Evolutionary conservation across 2,888 invertebrate genomes (phyloP).

Genomic region (Ellobium chinense): DNA sequence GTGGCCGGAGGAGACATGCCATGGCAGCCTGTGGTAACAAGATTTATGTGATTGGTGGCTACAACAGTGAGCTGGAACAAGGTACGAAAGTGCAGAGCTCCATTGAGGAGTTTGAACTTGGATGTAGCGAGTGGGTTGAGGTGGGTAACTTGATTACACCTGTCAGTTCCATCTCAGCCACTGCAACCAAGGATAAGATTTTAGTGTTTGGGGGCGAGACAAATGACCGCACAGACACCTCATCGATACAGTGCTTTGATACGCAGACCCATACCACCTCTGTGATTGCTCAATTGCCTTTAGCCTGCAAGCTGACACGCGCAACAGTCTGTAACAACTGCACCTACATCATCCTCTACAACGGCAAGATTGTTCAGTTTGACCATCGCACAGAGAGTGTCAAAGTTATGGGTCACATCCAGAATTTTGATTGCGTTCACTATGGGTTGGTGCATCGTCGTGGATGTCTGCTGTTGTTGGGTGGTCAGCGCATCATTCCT

Average conservation of each 20-base stretch:
- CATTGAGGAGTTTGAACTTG: conserved; percentile 69
- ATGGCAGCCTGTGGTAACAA: conserved; percentile 67
- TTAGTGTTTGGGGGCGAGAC: conserved; percentile 70
- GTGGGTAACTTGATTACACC: conserved; percentile 61
- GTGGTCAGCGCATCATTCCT: conserved; percentile 59
- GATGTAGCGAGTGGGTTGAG: conserved; percentile 58
- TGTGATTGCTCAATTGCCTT: conserved; percentile 62
- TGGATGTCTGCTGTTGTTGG: conserved; percentile 65
- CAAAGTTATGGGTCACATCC: conserved; percentile 61
- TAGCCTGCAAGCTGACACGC: conserved; percentile 67
- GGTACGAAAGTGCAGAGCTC: conserved; percentile 64
- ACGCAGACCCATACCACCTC: conserved; percentile 60
- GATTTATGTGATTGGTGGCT: conserved; percentile 69
- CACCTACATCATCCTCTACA: conserved; percentile 68
- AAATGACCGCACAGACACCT: conserved; percentile 68
- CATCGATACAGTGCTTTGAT: conserved; percentile 69
- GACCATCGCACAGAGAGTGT: conserved; percentile 43
- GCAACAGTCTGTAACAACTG: conserved; percentile 65
- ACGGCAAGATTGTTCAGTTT: conserved; percentile 68
- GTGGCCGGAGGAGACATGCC: conserved; percentile 67
- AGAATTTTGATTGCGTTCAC: conserved; percentile 69
- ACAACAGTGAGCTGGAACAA: conserved; percentile 66
- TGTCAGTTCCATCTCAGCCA: conserved; percentile 69
- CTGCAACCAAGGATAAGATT: conserved; percentile 65
- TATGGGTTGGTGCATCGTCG: conserved; percentile 69